Base-by-base conservation (phyloP, 2,797 vertebrate species). In the Meriones psammophilus region DNA sequence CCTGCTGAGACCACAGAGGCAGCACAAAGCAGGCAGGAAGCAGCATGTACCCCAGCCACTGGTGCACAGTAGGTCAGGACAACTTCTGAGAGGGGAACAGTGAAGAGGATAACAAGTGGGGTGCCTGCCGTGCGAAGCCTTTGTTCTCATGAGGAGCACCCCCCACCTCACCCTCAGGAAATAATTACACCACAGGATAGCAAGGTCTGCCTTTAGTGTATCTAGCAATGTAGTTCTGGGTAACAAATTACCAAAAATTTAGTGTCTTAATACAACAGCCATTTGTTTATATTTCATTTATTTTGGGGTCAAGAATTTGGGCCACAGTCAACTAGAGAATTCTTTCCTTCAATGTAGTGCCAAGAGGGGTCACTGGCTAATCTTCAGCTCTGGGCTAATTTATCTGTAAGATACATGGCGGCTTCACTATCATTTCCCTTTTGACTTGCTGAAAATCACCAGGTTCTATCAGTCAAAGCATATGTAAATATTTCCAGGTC, bases 221-320 rank as follows among this genome's bases (percentile, higher is more conserved):
- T 73, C 42, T 17, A 91, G 62, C 26, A 42, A 54, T 8, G 0
- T 58, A 83, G 56, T 46, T 12, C 14, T 79, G 9, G 83, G 6
- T 50, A 88, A 79, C 39, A 93, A 95, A 66, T 50, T 54, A 60
- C 46, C 24, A 68, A n/a, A 74, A 83, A 36, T 1, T 10, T n/a
- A 78, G 62, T 26, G 18, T 2, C 60, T 91, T 89, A 71, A 46
- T 85, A 79, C 66, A 80, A 42, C 2, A 96, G 46, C 4, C 42
- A 74, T 54, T 76, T 62, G 71, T 69, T 92, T 93, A 20, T 84
- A 88, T 73, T 68, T 60, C 39, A 2, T 91, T 60, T 39, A 39
- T 95, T 71, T 92, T 8, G 71, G 20, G 1, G 17, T 91, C 94
- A 94, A 60, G 46, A 68, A 87, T 79, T 80, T 81, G 9, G 20